These are phyloP conservation scores for Calypte anna DNA, from an alignment of 2,113 vertebrate genomes.

Conservation along the genomic window DNA sequence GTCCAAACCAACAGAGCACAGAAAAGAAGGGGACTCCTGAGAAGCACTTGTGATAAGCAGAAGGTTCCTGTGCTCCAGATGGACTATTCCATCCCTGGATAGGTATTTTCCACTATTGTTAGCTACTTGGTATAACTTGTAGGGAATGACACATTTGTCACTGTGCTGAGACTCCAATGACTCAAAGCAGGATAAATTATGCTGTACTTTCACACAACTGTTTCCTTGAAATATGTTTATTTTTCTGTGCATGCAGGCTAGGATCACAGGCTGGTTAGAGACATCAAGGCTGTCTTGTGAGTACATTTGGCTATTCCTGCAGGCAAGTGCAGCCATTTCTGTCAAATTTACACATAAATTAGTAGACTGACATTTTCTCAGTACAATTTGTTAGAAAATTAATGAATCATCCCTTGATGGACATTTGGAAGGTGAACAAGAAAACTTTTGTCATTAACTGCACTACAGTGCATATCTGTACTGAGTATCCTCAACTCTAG, in stretches of 20 bases:
- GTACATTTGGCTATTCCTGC: not conserved
- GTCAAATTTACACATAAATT: not conserved
- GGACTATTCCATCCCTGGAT: not conserved
- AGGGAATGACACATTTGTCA: not conserved
- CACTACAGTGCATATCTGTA: not conserved
- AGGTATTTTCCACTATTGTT: not conserved
- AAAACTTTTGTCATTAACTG: not conserved
- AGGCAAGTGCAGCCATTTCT: slow-evolving; percentile 24
- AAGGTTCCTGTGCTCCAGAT: not conserved
- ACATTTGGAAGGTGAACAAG: not conserved
- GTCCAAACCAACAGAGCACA: not conserved
- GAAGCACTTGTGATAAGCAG: rapidly evolving
- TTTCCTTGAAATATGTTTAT: not conserved
- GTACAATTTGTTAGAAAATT: not conserved
- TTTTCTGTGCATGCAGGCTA: not conserved
- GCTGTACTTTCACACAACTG: not conserved
- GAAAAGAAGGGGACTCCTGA: not conserved
- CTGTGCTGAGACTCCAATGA: not conserved
- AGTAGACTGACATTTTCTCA: not conserved
- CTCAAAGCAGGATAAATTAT: not conserved
- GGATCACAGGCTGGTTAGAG: not conserved
- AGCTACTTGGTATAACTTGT: not conserved
- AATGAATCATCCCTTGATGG: not conserved
- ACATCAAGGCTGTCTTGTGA: not conserved
- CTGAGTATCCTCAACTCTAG: not conserved